A percentile compares a stretch with the other conserved stretches of the same genome.
Conservation (phyloP, 1,140 invertebrate genomes). For the Danaus plexippus region DNA sequence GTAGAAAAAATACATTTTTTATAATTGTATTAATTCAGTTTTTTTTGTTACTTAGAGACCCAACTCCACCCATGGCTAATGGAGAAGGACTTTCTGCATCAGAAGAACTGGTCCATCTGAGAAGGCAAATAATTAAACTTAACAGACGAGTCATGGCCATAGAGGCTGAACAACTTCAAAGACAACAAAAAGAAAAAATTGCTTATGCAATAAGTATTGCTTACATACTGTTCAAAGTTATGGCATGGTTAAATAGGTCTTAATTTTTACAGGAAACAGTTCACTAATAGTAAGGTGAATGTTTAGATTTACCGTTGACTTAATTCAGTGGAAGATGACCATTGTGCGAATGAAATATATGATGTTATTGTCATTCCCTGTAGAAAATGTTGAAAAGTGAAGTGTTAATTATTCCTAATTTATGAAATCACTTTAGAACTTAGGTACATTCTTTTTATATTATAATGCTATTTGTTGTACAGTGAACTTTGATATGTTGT, state of each 20-base stretch:
- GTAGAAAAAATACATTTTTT: no score
- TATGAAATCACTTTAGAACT: slow-evolving; percentile 20
- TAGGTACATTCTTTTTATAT: slow-evolving; percentile 52
- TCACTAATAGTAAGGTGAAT: slow-evolving; percentile 49
- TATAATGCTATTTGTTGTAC: slow-evolving; percentile 36
- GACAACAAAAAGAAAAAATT: slow-evolving; percentile 87
- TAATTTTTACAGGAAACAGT: slow-evolving; percentile 39
- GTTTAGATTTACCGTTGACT: slow-evolving; percentile 48
- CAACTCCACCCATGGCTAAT: slow-evolving; percentile 74
- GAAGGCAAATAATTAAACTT: slow-evolving; percentile 86
- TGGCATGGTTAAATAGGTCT: slow-evolving; percentile 85
- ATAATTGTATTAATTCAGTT: no score
- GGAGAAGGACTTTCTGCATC: slow-evolving; percentile 79
- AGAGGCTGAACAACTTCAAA: slow-evolving; percentile 84
- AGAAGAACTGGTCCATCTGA: slow-evolving; percentile 86
- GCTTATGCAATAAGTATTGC: slow-evolving; percentile 85
- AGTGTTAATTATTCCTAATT: slow-evolving; percentile 27
- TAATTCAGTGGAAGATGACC: slow-evolving; percentile 27
- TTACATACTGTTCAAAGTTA: slow-evolving; percentile 88
- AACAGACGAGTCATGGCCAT: slow-evolving; percentile 88
- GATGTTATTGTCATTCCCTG: slow-evolving; percentile 13
- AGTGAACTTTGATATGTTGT: slow-evolving; percentile 32
- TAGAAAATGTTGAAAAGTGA: slow-evolving; percentile 20
- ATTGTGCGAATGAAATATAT: slow-evolving; percentile 26
- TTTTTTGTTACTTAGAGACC: slow-evolving; percentile 68